Base-by-base conservation (phyloP, 1,140 invertebrate species). In the Drosophila miranda region DNA sequence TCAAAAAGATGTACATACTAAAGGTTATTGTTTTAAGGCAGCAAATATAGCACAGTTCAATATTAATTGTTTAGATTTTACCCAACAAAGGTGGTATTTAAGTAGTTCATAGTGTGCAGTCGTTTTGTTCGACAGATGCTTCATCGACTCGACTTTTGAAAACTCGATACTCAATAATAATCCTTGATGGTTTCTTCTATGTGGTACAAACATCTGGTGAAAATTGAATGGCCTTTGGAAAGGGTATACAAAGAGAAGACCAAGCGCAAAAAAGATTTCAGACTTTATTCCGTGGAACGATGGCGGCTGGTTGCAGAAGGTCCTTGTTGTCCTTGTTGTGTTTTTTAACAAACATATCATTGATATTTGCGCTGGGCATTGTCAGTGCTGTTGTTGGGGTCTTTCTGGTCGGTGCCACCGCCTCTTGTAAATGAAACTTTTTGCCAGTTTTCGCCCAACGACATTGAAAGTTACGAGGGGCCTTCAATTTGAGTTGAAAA, bases 281-380 rank as follows among this genome's bases (percentile, higher is more conserved):
- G 38, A 49, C 62, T 60, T 60, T 60, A 60, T 43, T 52, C 38
- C 38, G 23, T 45, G 54, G 28, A 23, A 49, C 48, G 38, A 48
- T 41, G 54, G 67, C 78, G 78, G 74, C 68, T 57, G 68, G 3
- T 38, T 5, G 34, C 34, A 11, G 13, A 38, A 69, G 63, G 73
- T 55, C 66, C 49, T 73, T 52, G 60, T 71, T 63, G 76, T 64
- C 74, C 55, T 66, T 75, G 76, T 83, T 68, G 81, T 84, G 77
- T 84, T 84, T 84, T 84, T 84, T 77, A 84, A 86, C 81, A 86
- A 84, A 84, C 81, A 84, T 86, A 84, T 86, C 80, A 84, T 80
- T 84, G 81, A 86, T 86, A 80, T 86, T 86, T 84, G 77, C 46
- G 76, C 76, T 66, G 76, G 70, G 69, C 75, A 73, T 78, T 78